These are phyloP conservation scores for Eulemur rubriventer DNA, from an alignment of 2,797 vertebrate species.

Conservation along the genomic window DNA sequence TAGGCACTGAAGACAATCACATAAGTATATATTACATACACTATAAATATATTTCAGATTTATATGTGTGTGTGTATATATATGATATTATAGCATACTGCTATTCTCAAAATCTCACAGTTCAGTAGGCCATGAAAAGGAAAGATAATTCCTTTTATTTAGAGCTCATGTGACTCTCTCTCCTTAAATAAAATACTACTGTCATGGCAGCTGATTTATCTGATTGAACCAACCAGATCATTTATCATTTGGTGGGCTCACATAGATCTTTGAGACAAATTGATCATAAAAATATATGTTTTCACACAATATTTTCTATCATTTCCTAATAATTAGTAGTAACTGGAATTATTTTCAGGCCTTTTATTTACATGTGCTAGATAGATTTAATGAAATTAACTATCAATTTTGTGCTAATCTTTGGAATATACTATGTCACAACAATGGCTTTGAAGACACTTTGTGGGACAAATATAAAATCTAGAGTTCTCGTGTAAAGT, in stretches of 20 bases:
- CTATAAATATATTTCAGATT: neutral
- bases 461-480: neutral
- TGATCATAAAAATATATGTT: neutral
- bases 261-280: neutral
- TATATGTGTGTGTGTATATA: too few species aligned
- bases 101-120: neutral
- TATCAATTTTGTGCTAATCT: neutral
- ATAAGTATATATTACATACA: neutral
- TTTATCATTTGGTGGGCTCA: neutral
- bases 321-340: neutral
- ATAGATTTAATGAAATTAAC: neutral
- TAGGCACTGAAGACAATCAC: neutral
- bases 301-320: neutral
- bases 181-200: neutral
- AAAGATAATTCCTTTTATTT: neutral
- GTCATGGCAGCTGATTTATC: neutral
- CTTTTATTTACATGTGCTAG: neutral
- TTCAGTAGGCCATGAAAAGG: neutral
- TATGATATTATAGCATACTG: neutral
- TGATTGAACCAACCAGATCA: neutral
- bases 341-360: neutral
- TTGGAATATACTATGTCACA: neutral
- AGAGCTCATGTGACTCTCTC: neutral
- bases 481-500: neutral
- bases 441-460: neutral